Base-by-base conservation (phyloP, 1,140 invertebrate species). In the Pseudomyrmex concolor region DNA sequence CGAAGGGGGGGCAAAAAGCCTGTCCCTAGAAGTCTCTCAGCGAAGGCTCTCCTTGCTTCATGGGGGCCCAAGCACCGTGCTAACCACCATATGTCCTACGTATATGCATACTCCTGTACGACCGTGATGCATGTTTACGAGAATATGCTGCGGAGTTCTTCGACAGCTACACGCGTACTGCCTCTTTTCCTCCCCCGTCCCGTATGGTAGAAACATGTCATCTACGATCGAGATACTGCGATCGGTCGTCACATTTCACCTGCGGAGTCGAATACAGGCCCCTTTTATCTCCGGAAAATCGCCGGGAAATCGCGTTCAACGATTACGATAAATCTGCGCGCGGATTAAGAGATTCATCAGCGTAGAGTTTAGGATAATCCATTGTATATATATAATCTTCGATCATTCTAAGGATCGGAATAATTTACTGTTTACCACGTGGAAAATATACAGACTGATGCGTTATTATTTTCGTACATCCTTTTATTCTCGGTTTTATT, bases 11-110 rank as follows among this genome's bases (percentile, higher is more conserved):
- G 80, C 82, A 85, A 85, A 34, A 87, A 80, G 77, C 80, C 85
- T 86, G 85, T 45, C 77, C 83, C 71, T 78, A 25, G 59, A 85
- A 84, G 86, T 83, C 80, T 87, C 84, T 34, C 34, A 34, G 64
- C 77, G 86, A 81, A 89, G 91, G 54, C 15, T 50, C 50, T 89
- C 89, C 86, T 90, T 87, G 89, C 76, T 77, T 59, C 84, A 88
- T 90, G 86, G 91, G 91, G 91, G 82, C 87, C 86, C 78, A 92
- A 90, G 86, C 84, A 86, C 89, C 91, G 89, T 92, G 90, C 93
- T 92, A 94, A 93, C 91, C 89, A 94, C 94, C 94, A 94, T 94
- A 94, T 94, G 94, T 93, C 93, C 90, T 92, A 92, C 90, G 94
- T 94, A 93, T 91, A 92, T 84, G 88, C 87, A 84, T 91, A 88